A percentile compares a stretch with the other conserved stretches of the same genome.
Evolutionary conservation across 2,113 vertebrate species (phyloP).

Genomic region (Synchiropus splendidus): DNA sequence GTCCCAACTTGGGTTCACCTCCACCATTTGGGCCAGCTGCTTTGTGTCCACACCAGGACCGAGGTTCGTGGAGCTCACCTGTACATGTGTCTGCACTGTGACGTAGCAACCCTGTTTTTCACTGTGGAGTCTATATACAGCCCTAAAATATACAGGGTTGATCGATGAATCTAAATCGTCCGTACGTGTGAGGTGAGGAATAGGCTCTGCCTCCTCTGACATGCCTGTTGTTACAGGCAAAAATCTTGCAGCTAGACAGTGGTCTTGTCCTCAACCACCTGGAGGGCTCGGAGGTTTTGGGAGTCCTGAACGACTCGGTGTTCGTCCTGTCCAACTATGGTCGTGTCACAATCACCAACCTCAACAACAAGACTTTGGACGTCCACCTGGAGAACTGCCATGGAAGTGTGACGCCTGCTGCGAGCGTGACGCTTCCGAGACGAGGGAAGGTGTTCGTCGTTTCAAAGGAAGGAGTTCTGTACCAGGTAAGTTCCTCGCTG

Average conservation of each 20-base stretch:
- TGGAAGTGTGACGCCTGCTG: conserved; percentile 25
- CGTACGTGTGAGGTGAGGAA: too few relatives aligned
- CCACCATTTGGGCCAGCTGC: conserved; percentile 48
- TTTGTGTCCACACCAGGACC: conserved; percentile 52
- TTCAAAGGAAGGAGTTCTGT: conserved; percentile 57
- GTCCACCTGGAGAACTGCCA: conserved; percentile 13
- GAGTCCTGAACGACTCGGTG: conserved; percentile 34
- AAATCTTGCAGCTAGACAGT: conserved; percentile 60
- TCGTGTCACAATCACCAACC: conserved; percentile 45
- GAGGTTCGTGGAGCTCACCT: conserved; percentile 47
- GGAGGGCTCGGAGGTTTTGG: conserved; percentile 30
- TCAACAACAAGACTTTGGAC: conserved; percentile 8
- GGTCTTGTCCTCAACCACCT: conserved; percentile 39
- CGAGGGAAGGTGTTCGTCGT: conserved; percentile 52
- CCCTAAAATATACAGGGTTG: too few relatives aligned
- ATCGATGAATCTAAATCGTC: too few relatives aligned
- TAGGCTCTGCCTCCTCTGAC: not conserved
- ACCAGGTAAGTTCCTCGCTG: conserved; percentile 45
- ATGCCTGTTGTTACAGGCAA: conserved; percentile 51
- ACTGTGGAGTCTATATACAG: too few relatives aligned
- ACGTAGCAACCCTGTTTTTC: too few relatives aligned
- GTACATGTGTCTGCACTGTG: too few relatives aligned
- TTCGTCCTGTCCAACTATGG: conserved; percentile 42
- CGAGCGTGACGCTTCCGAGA: conserved; percentile 34
- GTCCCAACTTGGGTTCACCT: conserved; percentile 39